Base-by-base conservation (phyloP, 2,113 vertebrate species). In the Hyperopisus bebe region DNA sequence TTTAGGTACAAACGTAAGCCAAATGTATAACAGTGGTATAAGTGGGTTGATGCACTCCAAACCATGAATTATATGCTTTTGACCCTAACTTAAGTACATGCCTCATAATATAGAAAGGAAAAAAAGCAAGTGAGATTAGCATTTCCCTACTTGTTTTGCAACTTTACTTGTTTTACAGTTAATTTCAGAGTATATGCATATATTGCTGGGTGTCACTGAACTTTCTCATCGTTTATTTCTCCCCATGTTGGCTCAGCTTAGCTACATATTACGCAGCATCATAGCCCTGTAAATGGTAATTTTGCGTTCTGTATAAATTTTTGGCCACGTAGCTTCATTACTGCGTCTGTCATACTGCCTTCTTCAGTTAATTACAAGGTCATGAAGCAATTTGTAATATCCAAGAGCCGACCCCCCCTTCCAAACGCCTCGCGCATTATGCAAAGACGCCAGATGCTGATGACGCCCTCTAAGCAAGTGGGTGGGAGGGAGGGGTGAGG, bases 361-460 rank as follows among this genome's bases (percentile, higher is more conserved):
- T 89, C 89, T 89, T 58, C 80, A 89, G 89, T 85, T 89, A 89
- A 89, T 89, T 89, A 85, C 77, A 55, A 84, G 89, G 89, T 89
- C 89, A 89, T 53, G 48, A 85, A 89, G 89, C 89, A 85, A 89
- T 89, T 89, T 89, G 89, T 89, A 89, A 84, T 82, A 89, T 89
- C 89, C 89, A 85, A 46, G 80, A 89, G 83, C 51, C 48, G 5
- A 35, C 88, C 77, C 88, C 88, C 48, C 55, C 39, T 86, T 51
- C 85, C 87, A 66, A 66, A 88, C 53, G 44, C 87, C 87, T 88
- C 39, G 53, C 87, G 39, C 87, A 88, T 88, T 88, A 88, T 88
- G 87, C 87, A 62, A 66, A 88, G 87, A 66, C 44, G 87, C 39
- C 87, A 58, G 87, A 88, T 88, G 87, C 87, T 66, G 55, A 46